Evolutionary conservation across 2,888 invertebrate genomes (phyloP).

Genomic region (Himalopsyche anomala): DNA sequence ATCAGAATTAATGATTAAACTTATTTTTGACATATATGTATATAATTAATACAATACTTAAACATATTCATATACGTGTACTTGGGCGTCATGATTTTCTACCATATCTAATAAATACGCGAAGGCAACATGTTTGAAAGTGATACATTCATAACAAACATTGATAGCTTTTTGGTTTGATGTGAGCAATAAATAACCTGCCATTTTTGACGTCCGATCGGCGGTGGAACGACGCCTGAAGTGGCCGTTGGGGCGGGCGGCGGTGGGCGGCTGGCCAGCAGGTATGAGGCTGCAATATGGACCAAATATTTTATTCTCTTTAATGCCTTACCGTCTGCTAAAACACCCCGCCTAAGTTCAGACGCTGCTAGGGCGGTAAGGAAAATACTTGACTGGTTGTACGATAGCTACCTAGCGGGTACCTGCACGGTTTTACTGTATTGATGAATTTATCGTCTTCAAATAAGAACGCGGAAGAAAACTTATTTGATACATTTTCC

Average conservation of each 20-base stretch:
- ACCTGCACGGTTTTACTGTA: conserved; percentile 11
- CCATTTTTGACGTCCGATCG: conserved; percentile 53
- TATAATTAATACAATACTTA: not conserved
- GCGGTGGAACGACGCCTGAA: conserved; percentile 39
- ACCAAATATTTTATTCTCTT: conserved; percentile 52
- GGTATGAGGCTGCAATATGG: conserved; percentile 62
- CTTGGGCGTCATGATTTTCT: not conserved
- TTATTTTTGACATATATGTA: not conserved
- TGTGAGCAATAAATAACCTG: conserved; percentile 54
- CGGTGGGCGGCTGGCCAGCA: conserved; percentile 47
- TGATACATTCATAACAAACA: conserved; percentile 40
- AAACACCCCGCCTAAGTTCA: conserved; percentile 44
- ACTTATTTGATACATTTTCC: no score
- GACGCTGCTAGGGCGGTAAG: conserved; percentile 13
- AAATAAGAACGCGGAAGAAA: no score
- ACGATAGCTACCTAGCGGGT: not conserved
- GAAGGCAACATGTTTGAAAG: conserved; percentile 8
- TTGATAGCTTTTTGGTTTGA: conserved; percentile 41
- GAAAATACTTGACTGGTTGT: not conserved
- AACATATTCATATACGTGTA: not conserved
- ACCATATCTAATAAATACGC: not conserved
- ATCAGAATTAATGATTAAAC: no score
- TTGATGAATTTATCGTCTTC: not conserved
- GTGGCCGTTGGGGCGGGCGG: not conserved
- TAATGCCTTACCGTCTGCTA: conserved; percentile 55